phyloP scores from a whole-genome alignment of 2,888 invertebrate species.

The Embidobia sp. region DNA sequence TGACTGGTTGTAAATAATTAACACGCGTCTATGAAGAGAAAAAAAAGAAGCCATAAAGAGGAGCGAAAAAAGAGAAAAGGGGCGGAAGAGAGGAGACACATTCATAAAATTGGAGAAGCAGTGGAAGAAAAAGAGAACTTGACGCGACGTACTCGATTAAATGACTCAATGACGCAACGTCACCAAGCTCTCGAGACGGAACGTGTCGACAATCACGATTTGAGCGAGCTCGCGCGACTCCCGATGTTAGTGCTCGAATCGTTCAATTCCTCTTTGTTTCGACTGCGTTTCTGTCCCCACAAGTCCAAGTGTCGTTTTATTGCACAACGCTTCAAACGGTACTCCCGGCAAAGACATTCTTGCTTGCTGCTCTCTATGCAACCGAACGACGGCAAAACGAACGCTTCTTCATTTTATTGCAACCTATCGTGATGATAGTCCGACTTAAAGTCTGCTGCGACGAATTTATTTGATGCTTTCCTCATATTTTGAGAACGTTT shows the following conservation, averaged over 20 bases:
- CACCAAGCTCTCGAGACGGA: constrained; percentile 51
- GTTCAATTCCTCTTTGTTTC: constrained; percentile 54
- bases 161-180: constrained; percentile 64
- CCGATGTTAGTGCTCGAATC: constrained; percentile 40
- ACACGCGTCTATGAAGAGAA: constrained; percentile 48
- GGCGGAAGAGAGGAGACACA: constrained; percentile 17
- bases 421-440: not conserved
- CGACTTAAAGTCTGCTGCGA: not conserved
- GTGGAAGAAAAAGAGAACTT: constrained; percentile 11
- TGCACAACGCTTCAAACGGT: constrained; percentile 26
- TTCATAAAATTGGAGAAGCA: constrained; percentile 13
- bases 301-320: constrained; percentile 38
- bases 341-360: constrained; percentile 19
- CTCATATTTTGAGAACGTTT: not conserved
- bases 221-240: constrained; percentile 15
- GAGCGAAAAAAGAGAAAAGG: constrained; percentile 10
- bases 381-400: constrained; percentile 1
- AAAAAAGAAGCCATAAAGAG: constrained; percentile 23
- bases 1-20: constrained; percentile 66
- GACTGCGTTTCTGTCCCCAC: constrained; percentile 33
- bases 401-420: constrained; percentile 18
- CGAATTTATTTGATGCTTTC: constrained; percentile 7
- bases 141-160: constrained; percentile 49
- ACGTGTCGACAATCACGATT: constrained; percentile 64
- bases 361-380: constrained; percentile 9